phyloP scores from a whole-genome alignment of 2,113 vertebrate genomes.

The Tricholaema leucomelas region DNA sequence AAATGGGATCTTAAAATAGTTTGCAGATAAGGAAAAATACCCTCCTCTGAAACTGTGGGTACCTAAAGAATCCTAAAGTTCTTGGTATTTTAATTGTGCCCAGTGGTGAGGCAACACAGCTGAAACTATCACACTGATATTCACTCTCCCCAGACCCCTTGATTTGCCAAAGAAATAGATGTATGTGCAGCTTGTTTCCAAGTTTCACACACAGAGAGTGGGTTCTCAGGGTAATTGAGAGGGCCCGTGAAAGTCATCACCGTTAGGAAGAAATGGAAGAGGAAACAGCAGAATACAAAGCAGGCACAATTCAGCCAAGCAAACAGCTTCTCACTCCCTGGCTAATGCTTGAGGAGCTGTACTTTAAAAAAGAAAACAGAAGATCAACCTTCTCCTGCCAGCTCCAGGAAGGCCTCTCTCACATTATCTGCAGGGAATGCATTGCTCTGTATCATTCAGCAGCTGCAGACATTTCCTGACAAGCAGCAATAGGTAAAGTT shows the following conservation, averaged over 20 bases:
- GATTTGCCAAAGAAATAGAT: neutral
- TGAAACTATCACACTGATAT: neutral
- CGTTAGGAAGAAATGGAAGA: neutral
- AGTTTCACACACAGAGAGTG: accelerated
- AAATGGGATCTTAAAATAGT: neutral
- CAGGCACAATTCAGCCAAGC: neutral
- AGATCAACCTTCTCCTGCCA: neutral
- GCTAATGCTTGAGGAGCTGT: neutral
- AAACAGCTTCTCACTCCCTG: neutral
- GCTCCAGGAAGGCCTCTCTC: neutral
- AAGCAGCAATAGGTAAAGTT: neutral
- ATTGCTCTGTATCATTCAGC: neutral
- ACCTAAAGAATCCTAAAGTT: neutral
- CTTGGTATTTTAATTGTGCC: neutral
- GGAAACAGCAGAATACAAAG: neutral
- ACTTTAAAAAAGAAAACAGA: neutral
- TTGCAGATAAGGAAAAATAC: neutral
- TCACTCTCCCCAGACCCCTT: accelerated
- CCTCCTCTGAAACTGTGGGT: neutral
- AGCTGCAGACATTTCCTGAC: accelerated
- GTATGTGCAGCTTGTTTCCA: neutral
- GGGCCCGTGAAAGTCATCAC: neutral
- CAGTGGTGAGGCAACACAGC: neutral
- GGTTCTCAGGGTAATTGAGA: accelerated
- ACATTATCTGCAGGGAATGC: neutral